Evolutionary conservation across 2,888 invertebrate genomes (phyloP), one percentile per base, ranked within the genome.

Genomic region (Nebria salina): DNA sequence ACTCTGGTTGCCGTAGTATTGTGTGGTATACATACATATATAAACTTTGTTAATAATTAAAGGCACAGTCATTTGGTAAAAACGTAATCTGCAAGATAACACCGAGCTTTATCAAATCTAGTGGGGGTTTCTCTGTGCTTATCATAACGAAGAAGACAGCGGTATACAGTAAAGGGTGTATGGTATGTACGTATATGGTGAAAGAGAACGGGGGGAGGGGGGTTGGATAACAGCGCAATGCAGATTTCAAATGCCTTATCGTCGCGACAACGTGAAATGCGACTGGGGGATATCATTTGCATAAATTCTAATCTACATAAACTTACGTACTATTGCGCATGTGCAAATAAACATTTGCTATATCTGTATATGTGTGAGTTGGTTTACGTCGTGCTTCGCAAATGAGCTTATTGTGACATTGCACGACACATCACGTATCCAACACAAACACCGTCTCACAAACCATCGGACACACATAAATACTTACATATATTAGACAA

Each of bases 221-320:
- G 25, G 0, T 25, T 70, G 34, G 20, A 11, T 43, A 42, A 72
- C 65, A 72, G 5, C 64, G 78, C 73, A 78, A 78, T 78, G 78
- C 73, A 73, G 65, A 78, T 78, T 78, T 54, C 65, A 78, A 70
- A 72, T 65, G 54, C 54, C 74, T 79, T 73, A 75, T 79, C 75
- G 75, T 54, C 68, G 70, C 9, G 72, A 25, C 74, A 34, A 68
- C 73, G 79, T 65, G 80, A 76, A 75, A 70, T 75, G 80, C 80
- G 79, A 79, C 79, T 54, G 7, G 72, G 75, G 80, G 75, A 72
- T 76, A 81, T 81, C 80, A 76, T 81, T 81, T 81, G 80, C 80
- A 81, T 81, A 81, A 81, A 81, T 81, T 75, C 75, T 81, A 75
- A 81, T 81, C 80, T 81, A 70, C 80, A 81, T 81, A 75, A 81